These are phyloP conservation scores for Temnothorax longispinosus DNA, from an alignment of 1,140 invertebrate species.

Conservation along the genomic window DNA sequence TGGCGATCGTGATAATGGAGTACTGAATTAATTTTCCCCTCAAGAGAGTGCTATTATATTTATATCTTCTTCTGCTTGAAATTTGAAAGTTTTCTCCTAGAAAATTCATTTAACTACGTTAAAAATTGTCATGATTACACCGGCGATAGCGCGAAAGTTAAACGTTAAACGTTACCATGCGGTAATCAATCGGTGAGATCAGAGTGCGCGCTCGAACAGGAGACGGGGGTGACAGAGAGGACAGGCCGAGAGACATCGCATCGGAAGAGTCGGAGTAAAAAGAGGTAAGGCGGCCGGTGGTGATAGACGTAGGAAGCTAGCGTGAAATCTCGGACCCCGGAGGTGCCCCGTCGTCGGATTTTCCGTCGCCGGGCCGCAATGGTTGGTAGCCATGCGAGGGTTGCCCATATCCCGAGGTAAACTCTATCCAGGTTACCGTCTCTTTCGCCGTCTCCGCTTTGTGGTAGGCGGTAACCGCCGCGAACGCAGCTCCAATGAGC, in stretches of 20 bases:
- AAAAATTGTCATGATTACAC: neutral
- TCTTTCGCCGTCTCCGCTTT: conserved; percentile 76
- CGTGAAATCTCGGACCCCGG: conserved; percentile 8
- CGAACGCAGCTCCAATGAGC: conserved; percentile 79
- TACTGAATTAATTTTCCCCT: neutral
- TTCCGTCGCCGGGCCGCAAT: conserved; percentile 36
- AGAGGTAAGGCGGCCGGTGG: neutral
- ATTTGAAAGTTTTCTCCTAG: neutral
- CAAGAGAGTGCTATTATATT: neutral
- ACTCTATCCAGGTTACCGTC: conserved; percentile 75
- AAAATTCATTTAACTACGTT: neutral
- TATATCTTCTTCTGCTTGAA: neutral
- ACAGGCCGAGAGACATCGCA: neutral
- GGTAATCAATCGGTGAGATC: neutral
- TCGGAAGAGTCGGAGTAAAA: neutral
- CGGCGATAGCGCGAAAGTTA: neutral
- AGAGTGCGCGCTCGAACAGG: neutral
- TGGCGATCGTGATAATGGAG: neutral
- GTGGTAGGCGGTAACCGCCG: conserved; percentile 82
- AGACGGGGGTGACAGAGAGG: neutral
- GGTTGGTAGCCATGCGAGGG: conserved; percentile 67
- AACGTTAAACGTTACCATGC: neutral
- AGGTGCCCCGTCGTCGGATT: conserved; percentile 34
- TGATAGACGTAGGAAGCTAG: neutral
- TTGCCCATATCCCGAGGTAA: conserved; percentile 75